A percentile compares a stretch with the other conserved stretches of the same genome.
These are phyloP conservation scores for Xyrichtys novacula DNA, from an alignment of 2,797 vertebrate species.

Conservation along the genomic window DNA sequence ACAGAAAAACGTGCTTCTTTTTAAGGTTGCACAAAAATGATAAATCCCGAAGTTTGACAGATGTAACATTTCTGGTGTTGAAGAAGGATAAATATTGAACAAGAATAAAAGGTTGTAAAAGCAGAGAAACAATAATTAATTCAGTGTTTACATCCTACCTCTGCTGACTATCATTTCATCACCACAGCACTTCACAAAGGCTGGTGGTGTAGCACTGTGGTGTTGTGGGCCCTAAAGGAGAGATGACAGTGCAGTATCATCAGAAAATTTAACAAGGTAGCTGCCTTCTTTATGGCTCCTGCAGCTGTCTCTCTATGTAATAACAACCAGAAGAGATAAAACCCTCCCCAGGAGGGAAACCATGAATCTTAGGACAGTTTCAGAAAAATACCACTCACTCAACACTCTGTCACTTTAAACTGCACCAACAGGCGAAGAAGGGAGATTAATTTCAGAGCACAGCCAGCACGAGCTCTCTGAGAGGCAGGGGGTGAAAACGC, in stretches of 20 bases:
- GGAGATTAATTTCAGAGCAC: constrained; percentile 5
- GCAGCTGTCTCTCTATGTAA: constrained; percentile 35
- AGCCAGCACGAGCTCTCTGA: neutral
- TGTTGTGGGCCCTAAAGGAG: constrained; percentile 31
- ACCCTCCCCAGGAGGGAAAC: constrained; percentile 23
- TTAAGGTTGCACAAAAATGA: no score
- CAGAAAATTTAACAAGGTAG: constrained; percentile 36
- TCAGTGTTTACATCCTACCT: constrained; percentile 7
- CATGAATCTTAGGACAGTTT: constrained; percentile 12
- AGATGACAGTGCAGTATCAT: constrained; percentile 16
- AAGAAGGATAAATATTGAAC: no score
- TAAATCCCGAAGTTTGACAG: no score
- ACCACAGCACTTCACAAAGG: constrained; percentile 19
- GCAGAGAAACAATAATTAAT: neutral
- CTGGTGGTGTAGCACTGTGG: neutral
- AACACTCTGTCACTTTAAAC: constrained; percentile 22
- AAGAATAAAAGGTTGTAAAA: neutral
- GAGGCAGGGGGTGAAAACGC: neutral
- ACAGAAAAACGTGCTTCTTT: no score
- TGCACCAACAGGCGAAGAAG: constrained; percentile 20
- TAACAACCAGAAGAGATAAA: constrained; percentile 28
- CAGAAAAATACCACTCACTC: constrained; percentile 5
- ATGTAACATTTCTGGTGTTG: no score
- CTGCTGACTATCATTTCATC: constrained; percentile 24
- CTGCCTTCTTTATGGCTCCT: constrained; percentile 12